Evolutionary conservation across 2,797 vertebrate genomes (phyloP).

Genomic region (Anabas testudineus): DNA sequence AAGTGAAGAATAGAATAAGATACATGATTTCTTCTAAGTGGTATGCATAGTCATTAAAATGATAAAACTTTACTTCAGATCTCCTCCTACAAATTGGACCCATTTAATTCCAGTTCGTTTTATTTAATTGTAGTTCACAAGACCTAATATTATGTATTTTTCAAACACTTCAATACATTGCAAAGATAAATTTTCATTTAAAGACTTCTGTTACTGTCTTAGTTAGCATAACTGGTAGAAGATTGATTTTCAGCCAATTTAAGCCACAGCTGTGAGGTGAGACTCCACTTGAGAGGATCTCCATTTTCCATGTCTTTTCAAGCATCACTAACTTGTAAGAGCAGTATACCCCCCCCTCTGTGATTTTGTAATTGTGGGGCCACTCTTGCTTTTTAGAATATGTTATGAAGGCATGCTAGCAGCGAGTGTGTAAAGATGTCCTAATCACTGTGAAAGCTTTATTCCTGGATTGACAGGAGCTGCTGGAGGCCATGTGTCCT

Average conservation of each 20-base stretch:
- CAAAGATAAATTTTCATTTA: not conserved
- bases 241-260: slow-evolving; percentile 1
- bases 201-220: not conserved
- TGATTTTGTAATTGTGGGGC: slow-evolving; percentile 44
- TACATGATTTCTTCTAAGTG: too few species aligned
- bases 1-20: too few species aligned
- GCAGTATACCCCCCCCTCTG: slow-evolving; percentile 38
- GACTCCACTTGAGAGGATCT: slow-evolving; percentile 31
- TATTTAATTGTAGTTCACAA: slow-evolving; percentile 1
- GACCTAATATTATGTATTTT: not conserved
- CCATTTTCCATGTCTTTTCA: slow-evolving; percentile 31
- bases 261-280: slow-evolving; percentile 39
- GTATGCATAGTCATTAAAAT: not conserved
- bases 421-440: slow-evolving; percentile 35
- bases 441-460: slow-evolving; percentile 55
- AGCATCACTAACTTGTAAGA: slow-evolving; percentile 49
- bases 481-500: slow-evolving; percentile 23
- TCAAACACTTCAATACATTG: not conserved
- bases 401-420: slow-evolving; percentile 40
- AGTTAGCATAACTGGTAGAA: not conserved
- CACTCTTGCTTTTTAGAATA: slow-evolving; percentile 56
- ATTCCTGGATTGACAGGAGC: slow-evolving; percentile 43
- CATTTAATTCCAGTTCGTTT: not conserved
- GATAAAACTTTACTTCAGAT: not conserved
- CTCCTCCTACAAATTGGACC: not conserved